A percentile compares a stretch with the other conserved stretches of the same genome.
phyloP scores from a whole-genome alignment of 2,888 invertebrate species.

The Heliconius hortense region DNA sequence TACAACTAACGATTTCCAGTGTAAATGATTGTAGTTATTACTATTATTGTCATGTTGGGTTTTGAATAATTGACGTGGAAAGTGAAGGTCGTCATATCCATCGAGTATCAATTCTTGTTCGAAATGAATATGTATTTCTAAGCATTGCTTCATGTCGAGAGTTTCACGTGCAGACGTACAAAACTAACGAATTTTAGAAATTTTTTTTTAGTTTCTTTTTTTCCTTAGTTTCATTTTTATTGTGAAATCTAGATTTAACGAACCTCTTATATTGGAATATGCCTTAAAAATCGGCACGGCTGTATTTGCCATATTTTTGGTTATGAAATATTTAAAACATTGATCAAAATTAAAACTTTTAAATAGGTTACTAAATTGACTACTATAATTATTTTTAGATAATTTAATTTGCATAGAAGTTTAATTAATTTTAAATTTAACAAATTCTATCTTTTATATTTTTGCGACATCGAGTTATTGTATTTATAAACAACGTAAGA shows the following conservation, averaged over 20 bases:
- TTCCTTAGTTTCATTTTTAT: background rate
- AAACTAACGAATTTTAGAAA: background rate
- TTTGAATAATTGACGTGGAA: conserved; percentile 32
- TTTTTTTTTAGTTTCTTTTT: background rate
- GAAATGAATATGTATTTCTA: conserved; percentile 11
- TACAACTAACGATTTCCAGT: conserved; percentile 10
- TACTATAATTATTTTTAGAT: background rate
- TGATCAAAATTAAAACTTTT: no score
- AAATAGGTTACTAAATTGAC: background rate
- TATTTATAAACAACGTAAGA: background rate
- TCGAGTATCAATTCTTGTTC: conserved; percentile 12
- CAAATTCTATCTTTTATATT: background rate
- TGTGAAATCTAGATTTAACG: background rate
- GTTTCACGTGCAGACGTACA: background rate
- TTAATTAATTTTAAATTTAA: background rate
- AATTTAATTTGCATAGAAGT: background rate
- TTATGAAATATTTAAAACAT: no score
- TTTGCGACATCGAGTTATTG: background rate
- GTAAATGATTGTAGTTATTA: conserved; percentile 23
- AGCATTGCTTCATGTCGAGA: background rate
- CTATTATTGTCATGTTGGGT: conserved; percentile 10
- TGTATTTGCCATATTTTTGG: no score
- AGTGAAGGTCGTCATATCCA: conserved; percentile 26
- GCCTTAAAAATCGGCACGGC: background rate
- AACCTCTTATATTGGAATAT: background rate